Evolutionary conservation across 1,140 invertebrate species (phyloP), one percentile per base, ranked within the genome.

Genomic region (Pinna nobilis): DNA sequence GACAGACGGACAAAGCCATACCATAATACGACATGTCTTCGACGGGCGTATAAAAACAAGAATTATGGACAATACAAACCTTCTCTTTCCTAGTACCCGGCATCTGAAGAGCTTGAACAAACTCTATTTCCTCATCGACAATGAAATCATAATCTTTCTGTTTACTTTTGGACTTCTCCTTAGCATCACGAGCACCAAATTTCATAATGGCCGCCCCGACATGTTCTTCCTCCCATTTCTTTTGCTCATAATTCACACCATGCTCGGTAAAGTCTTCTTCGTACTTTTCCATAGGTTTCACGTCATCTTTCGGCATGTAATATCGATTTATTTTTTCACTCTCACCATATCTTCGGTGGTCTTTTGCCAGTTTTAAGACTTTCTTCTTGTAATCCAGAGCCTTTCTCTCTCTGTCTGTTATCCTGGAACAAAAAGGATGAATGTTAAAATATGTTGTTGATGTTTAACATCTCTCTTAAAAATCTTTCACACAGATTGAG

Each of bases 191-290:
- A 0, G 98, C 96, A 18, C 98, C 98, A 92, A 99, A 98, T 81
- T 93, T 92, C 86, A 97, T 94, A 39, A 94, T 92, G 23, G 97
- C 97, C n/a, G 95, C 95, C 28, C 94, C 93, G 90, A 99, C 94
- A 89, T 98, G 96, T 88, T 99, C 97, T 69, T 98, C 95, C 91
- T 99, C 98, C 98, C 98, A 99, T 91, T 98, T 97, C 74, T 93
- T 93, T 88, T 99, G 97, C 87, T 99, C 98, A 6, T 95, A 96
- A 87, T 97, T 94, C 1, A 95, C 94, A 39, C 94, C 92, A 84
- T 93, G 93, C 88, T 98, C 96, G 82, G 91, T 91, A 47, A 72
- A 23, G 41, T 97, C 96, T 33, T 96, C 94, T 89, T 99, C 97
- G 61, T 97, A 97, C 71, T 94, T 93, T 53, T 91, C 91, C 74